These are phyloP conservation scores for Eubasilissa regina DNA, from an alignment of 1,140 invertebrate genomes.

Conservation along the genomic window DNA sequence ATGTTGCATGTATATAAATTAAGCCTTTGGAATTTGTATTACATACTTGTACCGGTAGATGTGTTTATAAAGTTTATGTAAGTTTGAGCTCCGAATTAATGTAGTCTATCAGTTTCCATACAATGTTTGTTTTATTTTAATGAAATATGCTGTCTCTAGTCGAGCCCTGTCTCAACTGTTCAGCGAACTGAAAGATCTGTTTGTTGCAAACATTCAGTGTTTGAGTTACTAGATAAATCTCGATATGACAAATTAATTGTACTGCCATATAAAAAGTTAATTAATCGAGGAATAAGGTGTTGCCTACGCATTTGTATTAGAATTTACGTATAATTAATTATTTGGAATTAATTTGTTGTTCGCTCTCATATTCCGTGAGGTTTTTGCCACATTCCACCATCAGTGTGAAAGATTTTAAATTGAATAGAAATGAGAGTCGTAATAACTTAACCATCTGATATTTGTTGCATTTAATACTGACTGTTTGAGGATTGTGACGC, in stretches of 20 bases:
- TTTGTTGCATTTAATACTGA: neutral
- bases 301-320: constrained; percentile 1
- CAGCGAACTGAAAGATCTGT: constrained; percentile 50
- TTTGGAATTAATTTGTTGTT: neutral
- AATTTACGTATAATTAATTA: constrained; percentile 1
- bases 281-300: constrained; percentile 6
- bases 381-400: constrained; percentile 21
- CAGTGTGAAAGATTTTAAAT: constrained; percentile 1
- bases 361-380: neutral
- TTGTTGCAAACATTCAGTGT: neutral
- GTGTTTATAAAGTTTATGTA: too few species aligned
- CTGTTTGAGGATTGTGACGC: neutral
- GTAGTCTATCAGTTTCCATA: neutral
- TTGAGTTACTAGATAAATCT: constrained; percentile 3
- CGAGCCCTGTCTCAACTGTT: constrained; percentile 43
- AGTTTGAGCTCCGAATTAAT: too few species aligned
- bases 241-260: neutral
- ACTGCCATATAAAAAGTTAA: constrained; percentile 33
- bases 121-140: constrained; percentile 41
- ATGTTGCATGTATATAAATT: too few species aligned
- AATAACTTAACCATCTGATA: neutral
- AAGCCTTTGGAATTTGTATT: too few species aligned
- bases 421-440: neutral
- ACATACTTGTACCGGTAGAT: too few species aligned
- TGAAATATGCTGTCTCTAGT: constrained; percentile 47